phyloP scores from a whole-genome alignment of 1,140 invertebrate genomes.

The Eumeta japonica region DNA sequence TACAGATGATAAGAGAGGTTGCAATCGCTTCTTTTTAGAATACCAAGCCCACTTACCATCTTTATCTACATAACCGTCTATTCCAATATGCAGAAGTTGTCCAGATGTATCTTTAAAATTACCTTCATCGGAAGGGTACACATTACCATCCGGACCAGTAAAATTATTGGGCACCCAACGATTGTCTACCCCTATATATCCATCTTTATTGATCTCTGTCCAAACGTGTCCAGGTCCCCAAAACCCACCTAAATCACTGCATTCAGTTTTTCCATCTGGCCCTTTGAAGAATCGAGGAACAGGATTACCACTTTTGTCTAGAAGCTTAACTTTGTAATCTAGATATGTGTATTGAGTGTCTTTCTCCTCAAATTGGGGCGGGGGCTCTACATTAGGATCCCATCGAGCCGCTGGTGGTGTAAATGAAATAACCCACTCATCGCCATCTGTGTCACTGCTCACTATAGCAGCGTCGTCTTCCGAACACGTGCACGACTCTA shows the following conservation, averaged over 20 bases:
- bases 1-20: too few relatives aligned
- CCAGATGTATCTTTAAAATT: constrained; percentile 31
- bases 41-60: constrained; percentile 46
- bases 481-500: constrained; percentile 47
- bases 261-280: constrained; percentile 45
- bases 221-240: constrained; percentile 33
- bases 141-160: constrained; percentile 42
- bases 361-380: constrained; percentile 22
- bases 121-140: constrained; percentile 42
- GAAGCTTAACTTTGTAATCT: constrained; percentile 45
- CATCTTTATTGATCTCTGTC: constrained; percentile 47
- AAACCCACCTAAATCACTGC: constrained; percentile 48
- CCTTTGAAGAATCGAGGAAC: constrained; percentile 43
- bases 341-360: constrained; percentile 43
- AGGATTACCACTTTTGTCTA: constrained; percentile 38
- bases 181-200: constrained; percentile 41
- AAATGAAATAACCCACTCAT: constrained; percentile 45
- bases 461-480: constrained; percentile 31
- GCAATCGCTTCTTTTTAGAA: too few relatives aligned
- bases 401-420: constrained; percentile 36
- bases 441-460: constrained; percentile 40
- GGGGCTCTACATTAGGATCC: constrained; percentile 40
- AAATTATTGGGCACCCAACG: constrained; percentile 48
- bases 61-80: constrained; percentile 46
- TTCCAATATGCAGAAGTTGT: constrained; percentile 29